Evolutionary conservation across 1,140 invertebrate genomes (phyloP), one percentile per base, ranked within the genome.

Genomic region (Hyles euphorbiae): DNA sequence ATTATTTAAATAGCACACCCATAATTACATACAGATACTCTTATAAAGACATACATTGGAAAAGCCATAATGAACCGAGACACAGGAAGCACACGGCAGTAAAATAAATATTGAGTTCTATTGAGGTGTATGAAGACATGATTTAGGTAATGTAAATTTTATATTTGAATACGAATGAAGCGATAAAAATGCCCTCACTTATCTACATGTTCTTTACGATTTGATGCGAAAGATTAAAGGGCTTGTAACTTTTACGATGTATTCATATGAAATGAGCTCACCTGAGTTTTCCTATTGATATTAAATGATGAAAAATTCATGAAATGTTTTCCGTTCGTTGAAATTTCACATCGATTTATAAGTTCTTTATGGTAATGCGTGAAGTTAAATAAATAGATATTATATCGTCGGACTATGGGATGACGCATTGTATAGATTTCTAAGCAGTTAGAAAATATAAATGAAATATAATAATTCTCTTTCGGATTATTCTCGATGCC

Each of bases 261-360:
- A 64, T 64, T 60, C 62, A 64, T 59, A 64, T 55, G 53, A 56
- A 64, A 64, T 59, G 58, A 64, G 62, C 62, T 56, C 57, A 63
- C 53, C 57, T 52, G 57, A 47, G 53, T 58, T 44, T 55, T 51
- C 12, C 57, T 56, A 60, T 64, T 59, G 61, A 63, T 63, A 59
- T 63, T 63, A 63, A 55, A 58, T 52, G 34, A 44, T 43, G 48
- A 51, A 53, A 60, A 60, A 54, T 49, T 55, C 52, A 54, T 34
- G 46, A 55, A 52, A 49, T 54, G 51, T 56, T 46, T 34, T 34
- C 50, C 50, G 32, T 10, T 32, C 43, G 53, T 50, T 61, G 46
- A 51, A 44, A 36, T 55, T 61, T 51, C 58, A 60, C 50, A 48
- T 40, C n/a, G 44, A 3, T 46, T 46, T 46, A 43, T 43, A 54